Conservation (phyloP, 64 coral and sea anemone genomes). For the Exaiptasia diaphana region DNA sequence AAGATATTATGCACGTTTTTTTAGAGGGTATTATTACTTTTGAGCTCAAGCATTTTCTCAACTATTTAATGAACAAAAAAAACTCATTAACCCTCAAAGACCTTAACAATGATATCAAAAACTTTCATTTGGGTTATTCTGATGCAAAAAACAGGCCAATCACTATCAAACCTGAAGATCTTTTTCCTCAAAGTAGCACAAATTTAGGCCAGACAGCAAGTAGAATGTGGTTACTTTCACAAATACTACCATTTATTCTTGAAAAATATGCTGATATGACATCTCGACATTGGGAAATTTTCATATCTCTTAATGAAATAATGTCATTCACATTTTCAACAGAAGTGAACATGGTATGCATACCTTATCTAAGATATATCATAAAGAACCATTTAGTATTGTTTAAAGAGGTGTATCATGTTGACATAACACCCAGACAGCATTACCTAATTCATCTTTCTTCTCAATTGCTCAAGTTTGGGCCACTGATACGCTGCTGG, state of each 20-base stretch:
- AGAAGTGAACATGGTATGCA: not conserved
- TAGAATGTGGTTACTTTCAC: not conserved
- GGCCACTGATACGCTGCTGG: not conserved
- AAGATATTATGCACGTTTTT: conserved; percentile 44
- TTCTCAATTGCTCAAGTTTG: not conserved
- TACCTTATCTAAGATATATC: conserved; percentile 17
- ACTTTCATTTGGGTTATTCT: not conserved
- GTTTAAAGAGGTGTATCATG: conserved; percentile 9
- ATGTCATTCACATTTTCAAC: conserved; percentile 18
- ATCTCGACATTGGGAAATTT: not conserved
- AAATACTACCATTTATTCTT: conserved; percentile 7
- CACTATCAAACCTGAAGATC: not conserved
- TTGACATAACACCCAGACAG: conserved; percentile 37
- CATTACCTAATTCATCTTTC: conserved; percentile 24
- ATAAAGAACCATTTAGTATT: conserved; percentile 12
- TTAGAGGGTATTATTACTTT: conserved; percentile 8
- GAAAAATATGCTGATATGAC: not conserved
- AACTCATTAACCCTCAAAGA: not conserved
- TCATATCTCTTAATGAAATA: not conserved
- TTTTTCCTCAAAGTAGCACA: not conserved
- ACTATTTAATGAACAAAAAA: not conserved
- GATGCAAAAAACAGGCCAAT: not conserved
- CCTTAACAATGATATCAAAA: not conserved
- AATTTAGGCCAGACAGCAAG: not conserved
- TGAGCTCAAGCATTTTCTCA: conserved; percentile 14